These are phyloP conservation scores for Philopedon plagiatum DNA, from an alignment of 2,888 invertebrate genomes.

Conservation along the genomic window DNA sequence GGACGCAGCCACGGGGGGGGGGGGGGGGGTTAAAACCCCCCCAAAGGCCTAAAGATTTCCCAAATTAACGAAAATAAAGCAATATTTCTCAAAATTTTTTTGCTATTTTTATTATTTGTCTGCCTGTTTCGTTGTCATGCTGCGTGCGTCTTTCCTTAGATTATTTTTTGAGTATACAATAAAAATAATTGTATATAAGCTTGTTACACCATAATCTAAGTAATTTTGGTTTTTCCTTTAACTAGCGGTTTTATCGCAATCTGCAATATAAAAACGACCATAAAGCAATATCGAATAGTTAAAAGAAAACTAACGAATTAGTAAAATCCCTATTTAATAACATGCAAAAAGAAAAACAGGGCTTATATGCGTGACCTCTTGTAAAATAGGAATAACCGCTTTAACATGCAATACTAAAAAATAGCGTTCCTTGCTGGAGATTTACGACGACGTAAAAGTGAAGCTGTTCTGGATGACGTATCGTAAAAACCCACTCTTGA, in stretches of 20 bases:
- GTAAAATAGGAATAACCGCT: slow-evolving; percentile 20
- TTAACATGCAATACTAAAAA: slow-evolving; percentile 40
- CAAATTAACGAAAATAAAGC: too few species aligned
- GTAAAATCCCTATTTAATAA: slow-evolving; percentile 24
- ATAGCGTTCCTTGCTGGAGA: neutral
- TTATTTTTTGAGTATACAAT: too few species aligned
- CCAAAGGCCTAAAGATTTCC: too few species aligned
- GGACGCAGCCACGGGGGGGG: too few species aligned
- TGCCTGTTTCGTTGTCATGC: too few species aligned
- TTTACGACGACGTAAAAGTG: slow-evolving; percentile 30
- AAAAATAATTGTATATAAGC: too few species aligned
- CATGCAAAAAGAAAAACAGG: slow-evolving; percentile 25
- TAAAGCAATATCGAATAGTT: slow-evolving; percentile 1
- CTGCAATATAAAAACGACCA: slow-evolving; percentile 1
- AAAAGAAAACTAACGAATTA: slow-evolving; percentile 22
- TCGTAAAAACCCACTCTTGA: slow-evolving; percentile 9
- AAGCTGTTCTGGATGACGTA: slow-evolving; percentile 13
- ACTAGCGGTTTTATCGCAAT: neutral
- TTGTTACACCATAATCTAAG: too few species aligned
- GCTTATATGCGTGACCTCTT: slow-evolving; percentile 40
- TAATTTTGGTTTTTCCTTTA: neutral
- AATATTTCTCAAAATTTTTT: too few species aligned
- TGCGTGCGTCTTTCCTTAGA: too few species aligned
- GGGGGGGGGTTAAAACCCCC: too few species aligned
- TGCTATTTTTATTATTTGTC: too few species aligned